Conservation (phyloP, 2,113 vertebrate genomes). For the Rhea americana region DNA sequence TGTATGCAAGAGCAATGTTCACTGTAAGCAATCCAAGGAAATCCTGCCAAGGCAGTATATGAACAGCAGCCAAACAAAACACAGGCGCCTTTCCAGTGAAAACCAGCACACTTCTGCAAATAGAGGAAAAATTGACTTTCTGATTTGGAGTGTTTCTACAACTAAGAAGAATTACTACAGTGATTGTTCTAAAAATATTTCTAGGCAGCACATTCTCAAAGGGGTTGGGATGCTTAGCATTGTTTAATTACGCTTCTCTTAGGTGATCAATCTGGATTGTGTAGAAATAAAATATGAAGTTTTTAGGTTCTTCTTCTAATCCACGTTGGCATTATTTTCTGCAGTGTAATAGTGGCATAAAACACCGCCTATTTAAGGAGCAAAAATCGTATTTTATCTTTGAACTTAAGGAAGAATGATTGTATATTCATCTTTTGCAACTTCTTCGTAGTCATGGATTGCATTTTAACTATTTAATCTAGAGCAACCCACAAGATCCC, state of each 20-base stretch:
- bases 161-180: constrained; percentile 80
- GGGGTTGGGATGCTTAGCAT: constrained; percentile 69
- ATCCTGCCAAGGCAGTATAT: constrained; percentile 89
- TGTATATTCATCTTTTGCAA: constrained; percentile 38
- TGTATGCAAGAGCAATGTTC: constrained; percentile 80
- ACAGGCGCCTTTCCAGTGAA: constrained; percentile 88
- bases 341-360: neutral
- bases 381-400: constrained; percentile 60
- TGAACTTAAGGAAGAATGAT: constrained; percentile 60
- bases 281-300: constrained; percentile 46
- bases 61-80: constrained; percentile 96
- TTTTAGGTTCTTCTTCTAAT: constrained; percentile 25
- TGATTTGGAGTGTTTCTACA: constrained; percentile 83
- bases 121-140: constrained; percentile 87
- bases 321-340: constrained; percentile 36
- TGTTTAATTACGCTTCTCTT: constrained; percentile 72
- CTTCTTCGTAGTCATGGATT: neutral
- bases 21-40: constrained; percentile 88
- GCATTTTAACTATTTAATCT: constrained; percentile 48
- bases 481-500: neutral
- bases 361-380: constrained; percentile 13
- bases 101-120: constrained; percentile 90
- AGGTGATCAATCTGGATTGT: constrained; percentile 70
- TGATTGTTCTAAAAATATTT: constrained; percentile 86
- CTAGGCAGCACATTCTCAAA: constrained; percentile 64